Evolutionary conservation across 1,140 invertebrate genomes (phyloP).

Genomic region (Paraescarpia echinospica): DNA sequence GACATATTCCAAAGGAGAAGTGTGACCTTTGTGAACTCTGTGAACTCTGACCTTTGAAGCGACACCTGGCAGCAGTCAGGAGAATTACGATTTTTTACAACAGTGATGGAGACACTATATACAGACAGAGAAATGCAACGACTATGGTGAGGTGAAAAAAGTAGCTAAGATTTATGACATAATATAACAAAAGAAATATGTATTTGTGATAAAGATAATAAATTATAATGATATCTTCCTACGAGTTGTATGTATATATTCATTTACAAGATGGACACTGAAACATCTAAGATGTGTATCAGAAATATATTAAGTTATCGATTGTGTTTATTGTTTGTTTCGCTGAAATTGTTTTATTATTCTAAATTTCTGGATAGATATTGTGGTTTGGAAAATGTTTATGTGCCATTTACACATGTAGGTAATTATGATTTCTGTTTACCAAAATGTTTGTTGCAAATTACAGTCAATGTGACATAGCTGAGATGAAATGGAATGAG

Average conservation of each 20-base stretch:
- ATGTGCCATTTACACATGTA: background rate
- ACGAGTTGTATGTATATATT: background rate
- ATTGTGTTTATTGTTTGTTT: background rate
- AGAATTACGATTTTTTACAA: background rate
- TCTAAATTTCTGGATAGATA: background rate
- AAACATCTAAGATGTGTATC: background rate
- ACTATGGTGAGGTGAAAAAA: background rate
- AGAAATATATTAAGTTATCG: background rate
- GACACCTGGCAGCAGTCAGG: background rate
- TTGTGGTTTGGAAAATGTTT: background rate
- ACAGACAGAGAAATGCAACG: background rate
- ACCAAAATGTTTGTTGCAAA: background rate
- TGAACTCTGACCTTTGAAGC: background rate
- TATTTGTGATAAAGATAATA: background rate
- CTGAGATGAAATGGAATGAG: background rate
- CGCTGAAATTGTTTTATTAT: background rate
- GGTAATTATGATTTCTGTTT: background rate
- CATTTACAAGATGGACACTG: background rate
- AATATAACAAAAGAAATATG: background rate
- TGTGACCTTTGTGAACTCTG: conserved; percentile 33
- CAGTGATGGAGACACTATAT: background rate
- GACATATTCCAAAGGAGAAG: conserved; percentile 55
- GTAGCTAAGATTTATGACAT: background rate
- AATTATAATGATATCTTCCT: background rate
- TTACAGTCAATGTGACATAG: background rate